Evolutionary conservation across 2,888 invertebrate species (phyloP).

Genomic region (Metallyticus violacea): DNA sequence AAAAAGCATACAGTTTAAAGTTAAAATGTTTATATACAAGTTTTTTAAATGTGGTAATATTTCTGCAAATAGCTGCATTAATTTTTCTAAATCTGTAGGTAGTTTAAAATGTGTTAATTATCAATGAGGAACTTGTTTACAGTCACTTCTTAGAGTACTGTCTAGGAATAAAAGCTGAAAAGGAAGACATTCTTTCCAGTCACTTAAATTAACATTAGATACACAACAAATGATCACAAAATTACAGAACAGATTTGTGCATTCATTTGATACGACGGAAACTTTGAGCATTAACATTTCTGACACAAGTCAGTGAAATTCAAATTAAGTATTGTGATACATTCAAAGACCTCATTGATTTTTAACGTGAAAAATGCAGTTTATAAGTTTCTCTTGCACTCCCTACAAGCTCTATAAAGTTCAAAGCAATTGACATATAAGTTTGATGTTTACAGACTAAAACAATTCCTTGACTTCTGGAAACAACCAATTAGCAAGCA

Average conservation of each 20-base stretch:
- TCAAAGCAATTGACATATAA: not conserved
- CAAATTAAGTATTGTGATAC: not conserved
- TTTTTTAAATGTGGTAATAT: too few species aligned
- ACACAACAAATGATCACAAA: not conserved
- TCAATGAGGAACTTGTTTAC: not conserved
- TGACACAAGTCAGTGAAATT: not conserved
- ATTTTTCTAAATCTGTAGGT: too few species aligned
- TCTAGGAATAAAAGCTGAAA: not conserved
- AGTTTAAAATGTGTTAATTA: not conserved
- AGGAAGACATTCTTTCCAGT: not conserved
- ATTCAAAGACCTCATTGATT: not conserved
- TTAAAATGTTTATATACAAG: not conserved
- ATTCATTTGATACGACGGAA: not conserved
- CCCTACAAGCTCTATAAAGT: not conserved
- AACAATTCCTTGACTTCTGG: not conserved
- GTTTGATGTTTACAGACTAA: not conserved
- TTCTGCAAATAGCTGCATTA: not conserved
- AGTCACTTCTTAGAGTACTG: too few species aligned
- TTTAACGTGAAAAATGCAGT: not conserved
- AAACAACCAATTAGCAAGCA: too few species aligned
- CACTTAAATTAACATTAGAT: not conserved
- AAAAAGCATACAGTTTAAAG: not conserved
- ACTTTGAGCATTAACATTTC: not conserved
- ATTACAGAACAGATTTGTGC: not conserved
- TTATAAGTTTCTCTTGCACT: not conserved